phyloP scores from a whole-genome alignment of 2,113 vertebrate species.

The crab-eating macaque (Macaca fascicularis) region T2T-MFA8v1.1 NC_088384.1:97344001-97344500 shows the following conservation, averaged over 20 bases:
- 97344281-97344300: neutral
- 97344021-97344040: neutral
- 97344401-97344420: neutral
- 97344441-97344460: neutral
- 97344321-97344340: neutral
- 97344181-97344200: neutral
- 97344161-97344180: neutral
- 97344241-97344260: neutral
- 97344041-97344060: slow-evolving; percentile 26
- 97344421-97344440: neutral
- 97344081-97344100: neutral
- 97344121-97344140: neutral
- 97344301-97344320: neutral
- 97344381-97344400: neutral
- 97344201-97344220: neutral
- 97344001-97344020: neutral
- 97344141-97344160: neutral
- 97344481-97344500: neutral
- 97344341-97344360: neutral
- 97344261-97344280: neutral
- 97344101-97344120: neutral
- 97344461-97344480: neutral
- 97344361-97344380: neutral
- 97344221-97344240: neutral
- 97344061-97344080: neutral